Evolutionary conservation across 2,888 invertebrate species (phyloP).

Genomic region (Meganola albula): DNA sequence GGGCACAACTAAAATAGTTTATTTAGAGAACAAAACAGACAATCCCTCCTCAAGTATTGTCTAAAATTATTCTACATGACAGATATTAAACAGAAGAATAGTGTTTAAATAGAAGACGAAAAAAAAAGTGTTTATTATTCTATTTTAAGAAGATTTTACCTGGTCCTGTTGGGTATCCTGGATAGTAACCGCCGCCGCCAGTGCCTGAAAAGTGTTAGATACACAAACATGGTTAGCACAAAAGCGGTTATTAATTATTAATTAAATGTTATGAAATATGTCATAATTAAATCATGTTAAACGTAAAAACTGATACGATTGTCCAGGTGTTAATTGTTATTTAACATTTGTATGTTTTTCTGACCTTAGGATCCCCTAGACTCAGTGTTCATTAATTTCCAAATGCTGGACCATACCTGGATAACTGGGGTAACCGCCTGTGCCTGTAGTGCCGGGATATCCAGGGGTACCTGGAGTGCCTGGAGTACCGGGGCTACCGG

Average conservation of each 20-base stretch:
- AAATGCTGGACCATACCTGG: constrained; percentile 5
- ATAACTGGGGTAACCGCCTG: constrained; percentile 15
- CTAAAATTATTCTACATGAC: too few species aligned
- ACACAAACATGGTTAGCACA: constrained; percentile 15
- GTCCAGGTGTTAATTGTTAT: neutral
- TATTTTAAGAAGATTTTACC: too few species aligned
- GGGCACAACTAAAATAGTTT: too few species aligned
- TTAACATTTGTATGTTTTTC: neutral
- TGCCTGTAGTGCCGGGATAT: constrained; percentile 15
- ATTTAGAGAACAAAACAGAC: too few species aligned
- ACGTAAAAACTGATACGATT: neutral
- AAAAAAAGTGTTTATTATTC: too few species aligned
- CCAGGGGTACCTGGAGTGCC: constrained; percentile 32
- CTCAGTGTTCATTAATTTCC: neutral
- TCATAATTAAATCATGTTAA: neutral
- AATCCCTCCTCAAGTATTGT: too few species aligned
- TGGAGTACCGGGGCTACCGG: constrained; percentile 13
- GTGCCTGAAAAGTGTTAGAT: constrained; percentile 22
- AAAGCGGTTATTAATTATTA: neutral
- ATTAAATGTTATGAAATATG: neutral
- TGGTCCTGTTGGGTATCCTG: constrained; percentile 22
- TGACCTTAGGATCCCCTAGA: neutral
- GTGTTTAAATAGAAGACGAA: too few species aligned
- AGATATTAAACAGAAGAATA: too few species aligned
- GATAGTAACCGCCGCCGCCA: constrained; percentile 21